Percentiles rank a stretch among this genome's conserved stretches.
Conservation (phyloP, 2,888 invertebrate genomes). For the Xanthia togata region DNA sequence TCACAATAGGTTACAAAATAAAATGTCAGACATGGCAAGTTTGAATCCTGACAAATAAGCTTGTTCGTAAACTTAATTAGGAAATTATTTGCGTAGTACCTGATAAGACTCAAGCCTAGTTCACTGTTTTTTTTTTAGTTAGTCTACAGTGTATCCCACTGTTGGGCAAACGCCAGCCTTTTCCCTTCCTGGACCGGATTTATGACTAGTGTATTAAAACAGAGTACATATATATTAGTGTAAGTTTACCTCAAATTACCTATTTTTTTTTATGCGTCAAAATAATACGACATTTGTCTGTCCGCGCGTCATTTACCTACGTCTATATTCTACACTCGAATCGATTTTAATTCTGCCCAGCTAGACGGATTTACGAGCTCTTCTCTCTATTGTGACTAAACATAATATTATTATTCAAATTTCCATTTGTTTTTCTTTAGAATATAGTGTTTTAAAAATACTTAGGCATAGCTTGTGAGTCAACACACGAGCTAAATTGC, state of each 20-base stretch:
- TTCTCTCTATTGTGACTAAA: conserved; percentile 81
- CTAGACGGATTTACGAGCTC: conserved; percentile 82
- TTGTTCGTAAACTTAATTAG: not conserved
- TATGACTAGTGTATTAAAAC: conserved; percentile 18
- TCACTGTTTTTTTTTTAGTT: not conserved
- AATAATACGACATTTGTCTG: conserved; percentile 78
- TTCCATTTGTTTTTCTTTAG: conserved; percentile 74
- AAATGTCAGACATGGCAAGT: not conserved
- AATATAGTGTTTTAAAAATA: conserved; percentile 62
- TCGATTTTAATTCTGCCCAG: conserved; percentile 78
- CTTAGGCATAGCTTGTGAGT: conserved; percentile 47
- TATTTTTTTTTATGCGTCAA: conserved; percentile 66
- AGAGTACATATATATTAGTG: not conserved
- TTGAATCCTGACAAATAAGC: not conserved
- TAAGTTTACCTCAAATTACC: conserved; percentile 32
- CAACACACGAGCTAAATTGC: conserved; percentile 48
- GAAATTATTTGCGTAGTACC: not conserved
- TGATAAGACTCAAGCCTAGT: conserved; percentile 12
- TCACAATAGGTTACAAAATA: not conserved
- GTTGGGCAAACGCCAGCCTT: no score
- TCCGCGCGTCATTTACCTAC: conserved; percentile 76
- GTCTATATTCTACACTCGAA: conserved; percentile 75
- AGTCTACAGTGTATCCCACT: no score
- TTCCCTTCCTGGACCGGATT: not conserved
- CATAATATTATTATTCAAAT: conserved; percentile 77